A percentile compares a stretch with the other conserved stretches of the same genome.
These are phyloP conservation scores for Drosophila persimilis DNA, from an alignment of 1,140 invertebrate genomes.

Conservation along the genomic window DNA sequence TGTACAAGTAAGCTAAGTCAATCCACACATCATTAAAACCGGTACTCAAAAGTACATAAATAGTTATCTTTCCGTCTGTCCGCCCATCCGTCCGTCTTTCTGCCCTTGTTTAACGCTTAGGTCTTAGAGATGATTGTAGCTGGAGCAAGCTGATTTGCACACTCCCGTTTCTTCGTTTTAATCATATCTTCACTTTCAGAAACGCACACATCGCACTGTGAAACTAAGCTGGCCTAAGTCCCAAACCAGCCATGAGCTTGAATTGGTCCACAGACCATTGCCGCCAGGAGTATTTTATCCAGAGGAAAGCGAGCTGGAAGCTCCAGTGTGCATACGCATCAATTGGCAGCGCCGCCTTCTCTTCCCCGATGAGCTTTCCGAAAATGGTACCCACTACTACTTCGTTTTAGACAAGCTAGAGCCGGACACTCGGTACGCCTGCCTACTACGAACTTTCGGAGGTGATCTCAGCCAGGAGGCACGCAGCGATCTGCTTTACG, in stretches of 20 bases:
- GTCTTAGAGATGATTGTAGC: too few species aligned
- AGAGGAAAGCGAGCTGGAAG: conserved; percentile 64
- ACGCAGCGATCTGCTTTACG: conserved; percentile 66
- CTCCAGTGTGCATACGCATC: conserved; percentile 63
- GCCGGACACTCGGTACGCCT: conserved; percentile 59
- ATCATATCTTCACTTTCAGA: conserved; percentile 13
- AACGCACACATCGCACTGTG: conserved; percentile 49
- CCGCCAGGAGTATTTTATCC: conserved; percentile 10
- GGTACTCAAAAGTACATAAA: too few species aligned
- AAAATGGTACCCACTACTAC: conserved; percentile 62
- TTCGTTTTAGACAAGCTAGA: conserved; percentile 43
- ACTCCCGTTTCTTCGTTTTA: too few species aligned
- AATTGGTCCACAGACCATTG: conserved; percentile 58
- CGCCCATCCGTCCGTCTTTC: too few species aligned
- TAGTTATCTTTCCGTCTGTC: too few species aligned
- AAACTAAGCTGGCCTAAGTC: conserved; percentile 56
- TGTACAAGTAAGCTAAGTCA: conserved; percentile 18
- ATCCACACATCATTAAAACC: too few species aligned
- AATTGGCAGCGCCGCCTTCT: conserved; percentile 65
- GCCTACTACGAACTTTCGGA: conserved; percentile 68
- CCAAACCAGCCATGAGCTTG: conserved; percentile 58
- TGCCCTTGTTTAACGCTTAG: too few species aligned
- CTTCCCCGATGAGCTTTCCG: conserved; percentile 57
- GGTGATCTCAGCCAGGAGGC: conserved; percentile 48
- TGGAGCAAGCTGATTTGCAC: too few species aligned